Percentiles rank a stretch among this genome's conserved stretches.
These are phyloP conservation scores for Chrysomallon squamiferum DNA, from an alignment of 1,140 invertebrate species.

Conservation along the genomic window DNA sequence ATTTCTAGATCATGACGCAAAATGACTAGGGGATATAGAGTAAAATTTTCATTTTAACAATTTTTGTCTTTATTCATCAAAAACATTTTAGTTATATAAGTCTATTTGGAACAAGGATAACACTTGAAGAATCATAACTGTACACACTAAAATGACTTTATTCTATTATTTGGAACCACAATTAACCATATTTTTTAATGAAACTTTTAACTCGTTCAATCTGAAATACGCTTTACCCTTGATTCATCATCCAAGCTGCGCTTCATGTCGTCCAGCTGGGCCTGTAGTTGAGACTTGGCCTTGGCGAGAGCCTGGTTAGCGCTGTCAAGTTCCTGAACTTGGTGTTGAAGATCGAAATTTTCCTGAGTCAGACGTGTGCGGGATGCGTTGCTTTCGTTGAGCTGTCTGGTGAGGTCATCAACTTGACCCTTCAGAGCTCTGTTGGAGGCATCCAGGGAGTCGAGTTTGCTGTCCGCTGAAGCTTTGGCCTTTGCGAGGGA, in stretches of 20 bases:
- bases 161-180: no score
- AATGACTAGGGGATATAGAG: no score
- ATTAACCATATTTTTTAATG: no score
- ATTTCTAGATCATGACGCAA: no score
- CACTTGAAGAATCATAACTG: no score
- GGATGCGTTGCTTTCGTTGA: slow-evolving; percentile 54
- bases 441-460: slow-evolving; percentile 54
- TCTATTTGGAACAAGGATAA: no score
- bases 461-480: slow-evolving; percentile 56
- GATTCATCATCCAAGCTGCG: slow-evolving; percentile 59
- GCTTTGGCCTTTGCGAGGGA: slow-evolving; percentile 58
- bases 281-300: slow-evolving; percentile 54
- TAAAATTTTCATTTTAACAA: no score
- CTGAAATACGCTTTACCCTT: no score
- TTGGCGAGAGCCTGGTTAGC: slow-evolving; percentile 58
- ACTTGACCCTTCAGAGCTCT: slow-evolving; percentile 56
- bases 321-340: slow-evolving; percentile 62
- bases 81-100: no score
- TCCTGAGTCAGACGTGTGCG: slow-evolving; percentile 61
- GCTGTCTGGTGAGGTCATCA: slow-evolving; percentile 60
- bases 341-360: slow-evolving; percentile 63
- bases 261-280: slow-evolving; percentile 58
- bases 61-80: no score
- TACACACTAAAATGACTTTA: no score
- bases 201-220: no score